Evolutionary conservation across 1,140 invertebrate species (phyloP).

Genomic region (Leucophenga varia): DNA sequence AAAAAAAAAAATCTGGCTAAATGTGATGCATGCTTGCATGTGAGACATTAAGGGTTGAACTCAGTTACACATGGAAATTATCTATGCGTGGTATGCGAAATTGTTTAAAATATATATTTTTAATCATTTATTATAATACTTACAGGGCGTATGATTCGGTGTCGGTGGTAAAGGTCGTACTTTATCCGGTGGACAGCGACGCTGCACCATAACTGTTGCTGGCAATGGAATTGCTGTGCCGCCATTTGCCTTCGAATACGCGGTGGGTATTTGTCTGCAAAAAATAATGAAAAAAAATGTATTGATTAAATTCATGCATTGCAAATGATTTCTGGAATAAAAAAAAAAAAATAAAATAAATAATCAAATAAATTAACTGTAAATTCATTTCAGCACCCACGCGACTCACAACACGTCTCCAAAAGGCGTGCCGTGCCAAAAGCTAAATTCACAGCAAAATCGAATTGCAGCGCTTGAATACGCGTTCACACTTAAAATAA

Average conservation of each 20-base stretch:
- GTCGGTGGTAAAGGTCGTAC: constrained; percentile 67
- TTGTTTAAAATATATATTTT: constrained; percentile 6
- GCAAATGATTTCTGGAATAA: constrained; percentile 15
- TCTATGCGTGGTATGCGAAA: constrained; percentile 10
- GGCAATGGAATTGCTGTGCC: constrained; percentile 72
- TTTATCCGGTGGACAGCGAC: constrained; percentile 74
- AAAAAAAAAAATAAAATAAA: too few relatives aligned
- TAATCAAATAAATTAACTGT: constrained; percentile 8
- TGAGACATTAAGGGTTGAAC: constrained; percentile 12
- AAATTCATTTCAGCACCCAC: constrained; percentile 7
- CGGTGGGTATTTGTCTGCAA: constrained; percentile 66
- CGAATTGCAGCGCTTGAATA: too few relatives aligned
- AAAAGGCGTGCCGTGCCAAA: too few relatives aligned
- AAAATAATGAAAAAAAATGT: constrained; percentile 9
- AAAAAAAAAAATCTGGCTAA: constrained; percentile 34
- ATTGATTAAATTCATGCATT: not conserved
- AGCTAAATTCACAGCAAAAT: too few relatives aligned
- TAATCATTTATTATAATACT: constrained; percentile 25
- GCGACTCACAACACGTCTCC: too few relatives aligned
- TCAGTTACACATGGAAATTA: constrained; percentile 29
- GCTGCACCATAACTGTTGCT: constrained; percentile 69
- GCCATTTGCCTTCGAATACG: constrained; percentile 61
- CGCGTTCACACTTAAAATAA: too few relatives aligned
- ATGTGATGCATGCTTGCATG: constrained; percentile 6
- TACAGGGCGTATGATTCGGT: constrained; percentile 61